phyloP scores from a whole-genome alignment of 1,140 invertebrate genomes.

The Heliothis virescens region DNA sequence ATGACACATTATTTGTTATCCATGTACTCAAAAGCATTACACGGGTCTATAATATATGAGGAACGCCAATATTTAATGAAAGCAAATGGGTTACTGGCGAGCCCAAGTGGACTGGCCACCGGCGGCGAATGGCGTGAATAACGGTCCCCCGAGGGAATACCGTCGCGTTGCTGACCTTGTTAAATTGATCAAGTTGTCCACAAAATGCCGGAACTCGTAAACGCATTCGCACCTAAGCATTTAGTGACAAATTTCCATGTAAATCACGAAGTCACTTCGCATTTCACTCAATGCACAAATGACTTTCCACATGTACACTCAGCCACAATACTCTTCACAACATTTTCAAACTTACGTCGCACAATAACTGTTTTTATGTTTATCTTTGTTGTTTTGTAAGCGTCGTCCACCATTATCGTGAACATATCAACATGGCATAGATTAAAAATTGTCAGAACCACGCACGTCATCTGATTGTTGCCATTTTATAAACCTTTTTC shows the following conservation, averaged over 20 bases:
- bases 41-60: conserved; percentile 12
- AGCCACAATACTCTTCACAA: no score
- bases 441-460: no score
- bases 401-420: no score
- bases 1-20: not conserved
- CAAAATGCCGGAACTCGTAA: conserved; percentile 26
- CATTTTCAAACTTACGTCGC: no score
- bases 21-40: not conserved
- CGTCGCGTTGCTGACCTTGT: conserved; percentile 34
- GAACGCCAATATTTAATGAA: conserved; percentile 20
- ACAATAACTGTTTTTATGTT: no score
- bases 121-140: conserved; percentile 20
- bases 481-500: no score
- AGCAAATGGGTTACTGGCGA: conserved; percentile 33
- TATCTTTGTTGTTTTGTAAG: no score
- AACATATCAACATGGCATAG: no score
- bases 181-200: conserved; percentile 26
- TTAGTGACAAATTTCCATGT: conserved; percentile 46
- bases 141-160: conserved; percentile 26
- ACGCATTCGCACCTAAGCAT: conserved; percentile 31
- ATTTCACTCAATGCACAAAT: no score
- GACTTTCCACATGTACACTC: no score
- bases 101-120: conserved; percentile 15
- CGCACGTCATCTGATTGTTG: no score
- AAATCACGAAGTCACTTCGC: conserved; percentile 17